A percentile compares a stretch with the other conserved stretches of the same genome.
Evolutionary conservation across 2,888 invertebrate genomes (phyloP).

Genomic region (Hemithea aestivaria): DNA sequence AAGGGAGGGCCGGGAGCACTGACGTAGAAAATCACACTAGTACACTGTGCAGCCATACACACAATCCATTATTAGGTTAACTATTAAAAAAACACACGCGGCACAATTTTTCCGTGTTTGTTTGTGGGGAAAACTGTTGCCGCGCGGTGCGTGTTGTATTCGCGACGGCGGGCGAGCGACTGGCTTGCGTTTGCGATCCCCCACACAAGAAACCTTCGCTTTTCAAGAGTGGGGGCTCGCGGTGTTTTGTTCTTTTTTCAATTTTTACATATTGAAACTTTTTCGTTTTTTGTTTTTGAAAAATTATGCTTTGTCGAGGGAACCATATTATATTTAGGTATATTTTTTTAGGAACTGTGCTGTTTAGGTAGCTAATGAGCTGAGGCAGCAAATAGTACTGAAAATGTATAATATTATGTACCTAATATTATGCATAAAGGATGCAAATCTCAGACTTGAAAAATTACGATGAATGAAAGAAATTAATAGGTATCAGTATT

Average conservation of each 20-base stretch:
- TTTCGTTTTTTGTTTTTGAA: conserved; percentile 9
- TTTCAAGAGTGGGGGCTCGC: conserved; percentile 59
- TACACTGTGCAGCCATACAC: conserved; percentile 73
- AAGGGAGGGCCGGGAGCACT: conserved; percentile 65
- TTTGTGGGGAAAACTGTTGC: conserved; percentile 58
- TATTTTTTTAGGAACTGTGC: too few species aligned
- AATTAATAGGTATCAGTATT: too few species aligned
- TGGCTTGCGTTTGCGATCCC: conserved; percentile 48
- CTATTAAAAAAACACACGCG: conserved; percentile 50
- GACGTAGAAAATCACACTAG: conserved; percentile 54
- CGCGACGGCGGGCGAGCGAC: conserved; percentile 63
- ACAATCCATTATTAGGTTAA: conserved; percentile 61
- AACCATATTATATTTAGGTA: too few species aligned
- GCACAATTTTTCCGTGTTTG: conserved; percentile 68
- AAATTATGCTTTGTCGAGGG: too few species aligned
- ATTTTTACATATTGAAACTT: conserved; percentile 30
- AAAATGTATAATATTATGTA: too few species aligned
- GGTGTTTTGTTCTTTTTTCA: conserved; percentile 38
- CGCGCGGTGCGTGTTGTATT: conserved; percentile 65
- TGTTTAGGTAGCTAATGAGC: too few species aligned
- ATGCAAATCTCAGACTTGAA: too few species aligned
- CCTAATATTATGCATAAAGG: too few species aligned
- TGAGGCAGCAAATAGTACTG: too few species aligned
- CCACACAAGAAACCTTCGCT: conserved; percentile 68
- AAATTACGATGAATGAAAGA: too few species aligned